Base-by-base conservation (phyloP, 2,797 vertebrate genomes). In the Anguilla marmorata region DNA sequence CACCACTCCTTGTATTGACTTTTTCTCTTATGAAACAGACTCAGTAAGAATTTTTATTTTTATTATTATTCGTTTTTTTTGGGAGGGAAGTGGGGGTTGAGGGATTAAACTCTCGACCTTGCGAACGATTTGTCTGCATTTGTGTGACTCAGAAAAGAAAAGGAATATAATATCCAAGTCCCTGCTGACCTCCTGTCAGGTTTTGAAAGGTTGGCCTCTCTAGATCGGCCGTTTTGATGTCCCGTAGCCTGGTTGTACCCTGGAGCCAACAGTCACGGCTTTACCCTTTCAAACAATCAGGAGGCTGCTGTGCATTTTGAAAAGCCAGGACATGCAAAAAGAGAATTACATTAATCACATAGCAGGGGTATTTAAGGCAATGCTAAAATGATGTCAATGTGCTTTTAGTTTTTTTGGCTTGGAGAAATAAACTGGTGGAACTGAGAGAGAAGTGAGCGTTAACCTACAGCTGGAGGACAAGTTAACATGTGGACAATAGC, bases 331-430 rank as follows among this genome's bases (percentile, higher is more conserved):
- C 76, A 45, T 27, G 16, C 33, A 80, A 50, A 82, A 82, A 82
- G 41, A 82, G 41, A 50, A 50, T 82, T 11, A 12, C 79, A n/a
- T 82, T 50, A 82, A 50, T 24, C 2, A 7, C 79, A 82, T 50
- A 82, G 41, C 79, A 50, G 45, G 79, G 79, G 45, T 50, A 82
- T 50, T 82, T 82, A 48, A 82, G 21, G 79, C 7, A 82, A 82
- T 0, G 45, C 14, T n/a, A 24, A 48, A 82, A 50, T 21, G 74
- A 8, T n/a, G 66, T 27, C 30, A 5, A 7, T 30, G 24, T n/a
- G 3, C 74, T 80, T 19, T 80, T 19, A 45, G 37, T 48, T 80
- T 80, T 21, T 63, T 19, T 4, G 0, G 19, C 16, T 24, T 24
- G 60, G 24, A 72, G 7, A 72, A 33, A 30, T 4, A 12, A 11